Evolutionary conservation across 2,888 invertebrate genomes (phyloP), one percentile per base, ranked within the genome.

Genomic region (Pristionchus maxplancki): DNA sequence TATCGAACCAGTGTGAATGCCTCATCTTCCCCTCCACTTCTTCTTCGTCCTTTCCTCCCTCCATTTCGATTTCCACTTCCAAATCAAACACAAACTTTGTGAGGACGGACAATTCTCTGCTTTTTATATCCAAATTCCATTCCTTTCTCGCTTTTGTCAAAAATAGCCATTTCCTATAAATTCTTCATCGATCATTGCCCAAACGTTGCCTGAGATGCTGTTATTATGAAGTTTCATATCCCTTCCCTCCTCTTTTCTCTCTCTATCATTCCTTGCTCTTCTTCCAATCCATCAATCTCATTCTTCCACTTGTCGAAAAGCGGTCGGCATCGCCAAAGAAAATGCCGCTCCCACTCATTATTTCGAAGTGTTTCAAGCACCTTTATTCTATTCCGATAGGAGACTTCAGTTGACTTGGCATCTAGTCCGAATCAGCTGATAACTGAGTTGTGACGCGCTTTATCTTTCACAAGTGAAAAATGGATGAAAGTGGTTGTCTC

Each of bases 41-140:
- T 78, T 67, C 34, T 71, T 71, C 67, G 13, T 71, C 74, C 40
- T 67, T 34, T 40, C 74, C 24, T 74, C 40, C 40, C 17, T 74
- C 74, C 74, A 31, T 74, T 74, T 40, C 74, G 40, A 40, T 74
- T 40, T 74, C 74, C 37, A 74, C 74, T 74, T 40, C 74, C 74
- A 74, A 74, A 74, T 40, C 74, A 74, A 74, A 74, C 74, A 74
- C 37, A 40, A 40, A 74, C 74, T 74, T 74, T 74, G 74, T 74
- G 74, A 74, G 74, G 40, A 74, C 40, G 28, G 40, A 71, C 67
- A n/a, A 11, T 13, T 82, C 82, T 48, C 53, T 50, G 17, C 53
- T 82, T 82, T 48, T 34, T 82, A 53, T 53, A 50, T 82, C 53
- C 48, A 34, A 28, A 48, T 82, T 82, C 40, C 53, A 50, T 82